Evolutionary conservation across 2,113 vertebrate species (phyloP).

Genomic region (Synodontis membranacea): DNA sequence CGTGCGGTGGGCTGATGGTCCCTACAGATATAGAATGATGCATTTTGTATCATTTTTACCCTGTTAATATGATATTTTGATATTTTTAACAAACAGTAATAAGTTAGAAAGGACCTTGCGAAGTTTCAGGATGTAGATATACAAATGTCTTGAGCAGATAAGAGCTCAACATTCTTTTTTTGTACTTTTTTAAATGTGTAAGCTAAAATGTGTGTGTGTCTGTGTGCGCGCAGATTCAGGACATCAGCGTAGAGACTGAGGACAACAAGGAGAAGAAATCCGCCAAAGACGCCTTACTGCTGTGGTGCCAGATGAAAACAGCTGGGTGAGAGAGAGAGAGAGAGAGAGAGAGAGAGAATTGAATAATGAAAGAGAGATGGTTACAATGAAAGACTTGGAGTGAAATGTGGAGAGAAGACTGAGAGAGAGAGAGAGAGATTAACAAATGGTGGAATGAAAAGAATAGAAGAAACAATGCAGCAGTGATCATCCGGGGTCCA

Average conservation of each 20-base stretch:
- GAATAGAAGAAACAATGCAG: neutral
- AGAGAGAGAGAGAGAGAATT: neutral
- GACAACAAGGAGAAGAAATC: conserved; percentile 95
- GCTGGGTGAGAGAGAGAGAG: conserved; percentile 78
- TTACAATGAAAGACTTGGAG: neutral
- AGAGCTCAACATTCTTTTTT: neutral
- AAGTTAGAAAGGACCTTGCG: neutral
- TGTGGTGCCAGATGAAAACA: conserved; percentile 98
- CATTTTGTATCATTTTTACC: neutral
- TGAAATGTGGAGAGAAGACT: conserved; percentile 73
- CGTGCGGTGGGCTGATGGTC: neutral
- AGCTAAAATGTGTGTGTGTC: neutral
- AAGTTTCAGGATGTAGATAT: neutral
- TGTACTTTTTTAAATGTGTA: neutral
- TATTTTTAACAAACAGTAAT: neutral
- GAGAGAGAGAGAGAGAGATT: conserved; percentile 58
- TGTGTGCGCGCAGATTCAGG: conserved; percentile 82
- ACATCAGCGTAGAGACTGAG: conserved; percentile 92
- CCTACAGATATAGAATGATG: neutral
- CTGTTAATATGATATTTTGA: no score
- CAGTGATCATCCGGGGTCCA: neutral
- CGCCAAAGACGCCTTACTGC: conserved; percentile 89
- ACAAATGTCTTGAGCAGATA: neutral
- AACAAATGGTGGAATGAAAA: neutral
- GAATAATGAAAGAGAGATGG: neutral